Conservation (phyloP, 1,140 invertebrate genomes). For the Harpegnathos saltator region DNA sequence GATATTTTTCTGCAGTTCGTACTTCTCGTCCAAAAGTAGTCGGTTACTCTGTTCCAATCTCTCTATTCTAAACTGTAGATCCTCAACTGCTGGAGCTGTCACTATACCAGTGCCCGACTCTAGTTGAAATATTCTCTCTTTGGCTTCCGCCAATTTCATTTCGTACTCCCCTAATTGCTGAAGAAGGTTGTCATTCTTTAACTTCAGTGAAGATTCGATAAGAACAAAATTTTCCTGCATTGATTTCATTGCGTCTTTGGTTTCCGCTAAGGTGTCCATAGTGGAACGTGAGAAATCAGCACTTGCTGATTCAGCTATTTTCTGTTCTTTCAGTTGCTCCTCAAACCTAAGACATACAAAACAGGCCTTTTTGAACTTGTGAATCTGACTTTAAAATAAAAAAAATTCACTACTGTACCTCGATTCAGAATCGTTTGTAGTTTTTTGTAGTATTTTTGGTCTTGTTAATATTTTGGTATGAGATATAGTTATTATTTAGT, state of each 20-base stretch:
- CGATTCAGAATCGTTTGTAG: too few relatives aligned
- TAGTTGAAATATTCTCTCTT: constrained; percentile 77
- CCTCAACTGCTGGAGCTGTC: constrained; percentile 69
- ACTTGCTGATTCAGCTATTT: constrained; percentile 76
- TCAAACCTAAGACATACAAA: constrained; percentile 74
- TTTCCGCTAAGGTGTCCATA: constrained; percentile 86
- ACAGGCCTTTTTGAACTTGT: not conserved
- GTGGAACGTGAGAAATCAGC: constrained; percentile 81
- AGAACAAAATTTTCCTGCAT: constrained; percentile 88
- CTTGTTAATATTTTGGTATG: not conserved
- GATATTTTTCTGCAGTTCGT: constrained; percentile 79
- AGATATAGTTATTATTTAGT: constrained; percentile 24
- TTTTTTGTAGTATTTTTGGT: too few relatives aligned
- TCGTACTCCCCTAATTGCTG: constrained; percentile 82
- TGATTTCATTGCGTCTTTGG: constrained; percentile 87
- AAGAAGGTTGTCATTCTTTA: constrained; percentile 81
- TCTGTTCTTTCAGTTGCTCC: constrained; percentile 76
- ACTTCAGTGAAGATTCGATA: constrained; percentile 84
- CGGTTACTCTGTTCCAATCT: constrained; percentile 78
- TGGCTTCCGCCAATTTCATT: constrained; percentile 78
- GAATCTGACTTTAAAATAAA: constrained; percentile 20
- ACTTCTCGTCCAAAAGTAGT: constrained; percentile 80
- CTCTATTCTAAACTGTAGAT: constrained; percentile 76
- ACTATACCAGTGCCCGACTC: constrained; percentile 78
- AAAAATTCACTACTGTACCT: too few relatives aligned